Evolutionary conservation across 2,888 invertebrate species (phyloP).

Genomic region (Parnassius orleans): DNA sequence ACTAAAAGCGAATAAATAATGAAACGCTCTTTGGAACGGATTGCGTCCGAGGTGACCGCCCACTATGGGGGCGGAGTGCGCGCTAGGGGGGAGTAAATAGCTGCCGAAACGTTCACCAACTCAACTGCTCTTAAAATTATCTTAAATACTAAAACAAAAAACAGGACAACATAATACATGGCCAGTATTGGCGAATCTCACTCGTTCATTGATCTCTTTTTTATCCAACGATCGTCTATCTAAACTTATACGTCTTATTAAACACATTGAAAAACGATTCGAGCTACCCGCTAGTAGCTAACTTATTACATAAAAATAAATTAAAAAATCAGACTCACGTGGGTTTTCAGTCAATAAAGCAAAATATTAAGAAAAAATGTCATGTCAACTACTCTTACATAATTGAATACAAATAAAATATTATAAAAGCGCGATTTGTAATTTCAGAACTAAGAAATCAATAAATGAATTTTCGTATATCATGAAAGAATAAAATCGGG

Average conservation of each 20-base stretch:
- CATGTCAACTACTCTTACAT: background rate
- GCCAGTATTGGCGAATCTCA: conserved; percentile 30
- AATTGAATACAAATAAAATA: conserved; percentile 1
- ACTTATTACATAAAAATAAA: conserved; percentile 7
- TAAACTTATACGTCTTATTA: conserved; percentile 2
- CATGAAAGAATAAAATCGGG: conserved; percentile 43
- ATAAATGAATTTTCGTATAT: conserved; percentile 44
- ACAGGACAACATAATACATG: conserved; percentile 40
- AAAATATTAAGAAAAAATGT: conserved; percentile 17
- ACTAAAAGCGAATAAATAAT: conserved; percentile 71
- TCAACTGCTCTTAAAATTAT: conserved; percentile 30
- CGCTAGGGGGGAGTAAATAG: conserved; percentile 29
- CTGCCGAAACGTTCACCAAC: conserved; percentile 29
- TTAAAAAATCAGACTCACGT: conserved; percentile 34
- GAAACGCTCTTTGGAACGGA: conserved; percentile 72
- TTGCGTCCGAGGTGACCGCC: conserved; percentile 57
- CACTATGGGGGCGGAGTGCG: background rate
- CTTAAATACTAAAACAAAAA: conserved; percentile 39
- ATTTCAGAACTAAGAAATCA: conserved; percentile 6
- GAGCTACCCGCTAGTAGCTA: conserved; percentile 1
- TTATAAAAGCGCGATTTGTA: conserved; percentile 4
- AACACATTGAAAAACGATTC: conserved; percentile 12
- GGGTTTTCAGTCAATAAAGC: conserved; percentile 30
- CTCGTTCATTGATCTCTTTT: background rate
- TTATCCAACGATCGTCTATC: background rate